Percentiles rank a stretch among this genome's conserved stretches.
These are phyloP conservation scores for Nettapus auritus DNA, from an alignment of 2,113 vertebrate species.

Conservation along the genomic window DNA sequence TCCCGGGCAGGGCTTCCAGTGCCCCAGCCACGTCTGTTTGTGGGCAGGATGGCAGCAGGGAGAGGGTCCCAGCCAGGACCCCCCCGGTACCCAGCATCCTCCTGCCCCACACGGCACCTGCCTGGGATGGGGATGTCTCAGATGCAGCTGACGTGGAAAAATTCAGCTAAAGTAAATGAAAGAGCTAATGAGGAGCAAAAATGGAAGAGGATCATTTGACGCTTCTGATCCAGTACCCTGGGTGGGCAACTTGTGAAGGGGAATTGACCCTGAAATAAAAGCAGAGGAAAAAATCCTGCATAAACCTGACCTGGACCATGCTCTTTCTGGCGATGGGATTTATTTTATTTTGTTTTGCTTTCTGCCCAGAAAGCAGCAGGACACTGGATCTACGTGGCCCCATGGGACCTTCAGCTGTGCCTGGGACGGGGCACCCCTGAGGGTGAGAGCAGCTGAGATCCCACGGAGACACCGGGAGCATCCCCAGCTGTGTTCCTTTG, in stretches of 20 bases:
- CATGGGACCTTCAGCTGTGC: rapidly evolving
- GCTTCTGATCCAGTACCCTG: background rate
- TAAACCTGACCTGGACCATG: background rate
- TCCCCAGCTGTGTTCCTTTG: rapidly evolving
- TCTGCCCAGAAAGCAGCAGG: background rate
- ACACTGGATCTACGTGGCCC: background rate
- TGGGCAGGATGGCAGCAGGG: background rate
- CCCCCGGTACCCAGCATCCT: background rate
- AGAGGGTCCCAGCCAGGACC: background rate
- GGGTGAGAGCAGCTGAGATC: background rate
- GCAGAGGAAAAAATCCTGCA: background rate
- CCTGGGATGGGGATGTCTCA: background rate
- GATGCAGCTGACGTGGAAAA: constrained; percentile 34
- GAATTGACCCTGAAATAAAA: background rate
- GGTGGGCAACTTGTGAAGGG: background rate
- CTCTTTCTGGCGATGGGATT: background rate
- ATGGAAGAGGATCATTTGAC: rapidly evolving
- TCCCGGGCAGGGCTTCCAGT: background rate
- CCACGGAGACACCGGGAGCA: too few species aligned
- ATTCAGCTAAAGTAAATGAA: background rate
- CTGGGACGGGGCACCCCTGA: background rate
- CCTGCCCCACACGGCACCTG: background rate
- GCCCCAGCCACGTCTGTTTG: rapidly evolving
- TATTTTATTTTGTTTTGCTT: background rate
- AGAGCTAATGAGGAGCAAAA: background rate